Conservation (phyloP, 2,888 invertebrate genomes). For the Notocelia uddmanniana region DNA sequence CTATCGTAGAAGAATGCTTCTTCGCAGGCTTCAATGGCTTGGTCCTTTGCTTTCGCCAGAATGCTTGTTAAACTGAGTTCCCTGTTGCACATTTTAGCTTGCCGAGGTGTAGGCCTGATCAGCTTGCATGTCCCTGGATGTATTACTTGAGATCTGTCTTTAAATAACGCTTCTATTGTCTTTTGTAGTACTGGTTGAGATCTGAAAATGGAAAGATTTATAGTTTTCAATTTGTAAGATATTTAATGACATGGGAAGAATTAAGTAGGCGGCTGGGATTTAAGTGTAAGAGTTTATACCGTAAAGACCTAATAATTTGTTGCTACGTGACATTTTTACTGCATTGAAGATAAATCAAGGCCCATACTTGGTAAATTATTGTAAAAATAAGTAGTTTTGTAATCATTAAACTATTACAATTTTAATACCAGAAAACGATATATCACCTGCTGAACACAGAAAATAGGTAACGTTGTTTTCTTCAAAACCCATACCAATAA, state of each 20-base stretch:
- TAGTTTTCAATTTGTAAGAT: neutral
- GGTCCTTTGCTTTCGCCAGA: constrained; percentile 84
- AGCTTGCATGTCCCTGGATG: constrained; percentile 85
- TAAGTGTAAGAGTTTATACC: neutral
- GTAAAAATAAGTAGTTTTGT: too few relatives aligned
- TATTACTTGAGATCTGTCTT: constrained; percentile 65
- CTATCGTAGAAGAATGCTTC: constrained; percentile 89
- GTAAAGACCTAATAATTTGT: neutral
- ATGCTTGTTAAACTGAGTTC: constrained; percentile 84
- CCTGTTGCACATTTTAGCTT: constrained; percentile 87
- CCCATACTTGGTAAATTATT: too few relatives aligned
- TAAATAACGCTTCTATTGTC: constrained; percentile 73
- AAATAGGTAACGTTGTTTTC: too few relatives aligned
- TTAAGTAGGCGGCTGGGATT: neutral
- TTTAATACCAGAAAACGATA: too few relatives aligned
- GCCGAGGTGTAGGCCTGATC: constrained; percentile 85
- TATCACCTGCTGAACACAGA: too few relatives aligned
- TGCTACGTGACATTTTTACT: neutral
- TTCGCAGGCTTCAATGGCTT: constrained; percentile 87
- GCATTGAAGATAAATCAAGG: too few relatives aligned
- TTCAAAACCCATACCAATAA: too few relatives aligned
- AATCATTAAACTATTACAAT: too few relatives aligned
- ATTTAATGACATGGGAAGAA: neutral
- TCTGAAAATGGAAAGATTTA: constrained; percentile 57
- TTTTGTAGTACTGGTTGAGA: constrained; percentile 75